Evolutionary conservation across 2,113 vertebrate genomes (phyloP).

Genomic region (Junco hyemalis): DNA sequence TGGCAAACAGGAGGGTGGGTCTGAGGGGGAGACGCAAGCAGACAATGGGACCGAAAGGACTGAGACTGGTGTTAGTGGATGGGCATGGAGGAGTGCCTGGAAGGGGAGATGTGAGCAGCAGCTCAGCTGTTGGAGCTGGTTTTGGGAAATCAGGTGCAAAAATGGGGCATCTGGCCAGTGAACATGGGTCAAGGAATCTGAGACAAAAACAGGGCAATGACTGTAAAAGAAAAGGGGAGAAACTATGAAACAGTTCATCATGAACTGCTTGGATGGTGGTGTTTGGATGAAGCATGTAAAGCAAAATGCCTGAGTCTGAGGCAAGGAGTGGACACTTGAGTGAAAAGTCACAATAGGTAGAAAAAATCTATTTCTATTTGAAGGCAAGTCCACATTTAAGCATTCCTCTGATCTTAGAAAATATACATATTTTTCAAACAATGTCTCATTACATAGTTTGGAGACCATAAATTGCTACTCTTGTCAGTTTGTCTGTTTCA

Average conservation of each 20-base stretch:
- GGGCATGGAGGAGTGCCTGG: not conserved
- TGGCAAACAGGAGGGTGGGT: not conserved
- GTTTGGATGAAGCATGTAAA: not conserved
- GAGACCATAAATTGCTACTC: not conserved
- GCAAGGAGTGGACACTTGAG: not conserved
- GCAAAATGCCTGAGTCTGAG: not conserved
- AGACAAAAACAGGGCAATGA: not conserved
- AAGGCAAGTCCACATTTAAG: not conserved
- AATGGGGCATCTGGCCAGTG: not conserved
- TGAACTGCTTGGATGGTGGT: too few relatives aligned
- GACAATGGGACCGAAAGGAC: rapidly evolving
- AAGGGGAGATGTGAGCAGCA: not conserved
- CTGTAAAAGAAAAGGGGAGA: not conserved
- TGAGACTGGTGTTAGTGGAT: not conserved
- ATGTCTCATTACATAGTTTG: not conserved
- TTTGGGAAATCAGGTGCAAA: not conserved
- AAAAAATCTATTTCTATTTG: not conserved
- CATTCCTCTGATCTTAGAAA: not conserved
- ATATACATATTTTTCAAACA: not conserved
- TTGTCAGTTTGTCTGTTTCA: not conserved
- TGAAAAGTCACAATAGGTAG: not conserved
- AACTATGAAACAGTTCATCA: not conserved
- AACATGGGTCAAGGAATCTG: not conserved
- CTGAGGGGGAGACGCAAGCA: not conserved
- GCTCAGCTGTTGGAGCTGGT: rapidly evolving